Conservation (phyloP, 2,797 vertebrate genomes). For the Capromys pilorides region DNA sequence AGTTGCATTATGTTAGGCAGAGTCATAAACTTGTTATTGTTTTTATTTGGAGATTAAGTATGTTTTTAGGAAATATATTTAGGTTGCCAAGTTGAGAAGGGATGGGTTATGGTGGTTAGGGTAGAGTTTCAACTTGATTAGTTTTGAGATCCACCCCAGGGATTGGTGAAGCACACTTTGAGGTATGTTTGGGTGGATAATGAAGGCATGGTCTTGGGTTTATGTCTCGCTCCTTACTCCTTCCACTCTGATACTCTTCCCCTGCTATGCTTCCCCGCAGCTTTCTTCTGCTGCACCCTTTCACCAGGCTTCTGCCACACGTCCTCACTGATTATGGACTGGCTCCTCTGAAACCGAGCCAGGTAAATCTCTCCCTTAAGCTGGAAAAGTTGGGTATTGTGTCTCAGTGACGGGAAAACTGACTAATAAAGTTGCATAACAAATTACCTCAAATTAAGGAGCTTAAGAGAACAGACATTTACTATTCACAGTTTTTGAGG, state of each 20-base stretch:
- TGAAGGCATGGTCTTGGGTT: neutral
- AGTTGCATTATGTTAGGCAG: neutral
- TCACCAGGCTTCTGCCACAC: neutral
- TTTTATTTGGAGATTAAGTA: neutral
- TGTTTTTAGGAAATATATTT: neutral
- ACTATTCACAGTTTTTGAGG: neutral
- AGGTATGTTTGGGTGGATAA: neutral
- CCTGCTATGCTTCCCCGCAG: neutral
- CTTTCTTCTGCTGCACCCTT: neutral
- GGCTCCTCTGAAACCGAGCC: neutral
- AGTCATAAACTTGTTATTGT: neutral
- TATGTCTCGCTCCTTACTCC: neutral
- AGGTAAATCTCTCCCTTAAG: neutral
- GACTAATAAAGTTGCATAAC: neutral
- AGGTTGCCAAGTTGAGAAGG: neutral
- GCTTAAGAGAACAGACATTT: neutral
- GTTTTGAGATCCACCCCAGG: neutral
- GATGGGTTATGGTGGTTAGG: neutral
- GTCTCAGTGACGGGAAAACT: neutral
- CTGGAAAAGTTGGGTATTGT: neutral
- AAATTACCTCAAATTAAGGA: neutral
- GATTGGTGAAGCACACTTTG: neutral
- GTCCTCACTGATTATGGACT: neutral
- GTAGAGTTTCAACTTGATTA: neutral
- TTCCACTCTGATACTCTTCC: neutral